Conservation (phyloP, 1,140 invertebrate genomes). For the Doryteuthis pealeii region DNA sequence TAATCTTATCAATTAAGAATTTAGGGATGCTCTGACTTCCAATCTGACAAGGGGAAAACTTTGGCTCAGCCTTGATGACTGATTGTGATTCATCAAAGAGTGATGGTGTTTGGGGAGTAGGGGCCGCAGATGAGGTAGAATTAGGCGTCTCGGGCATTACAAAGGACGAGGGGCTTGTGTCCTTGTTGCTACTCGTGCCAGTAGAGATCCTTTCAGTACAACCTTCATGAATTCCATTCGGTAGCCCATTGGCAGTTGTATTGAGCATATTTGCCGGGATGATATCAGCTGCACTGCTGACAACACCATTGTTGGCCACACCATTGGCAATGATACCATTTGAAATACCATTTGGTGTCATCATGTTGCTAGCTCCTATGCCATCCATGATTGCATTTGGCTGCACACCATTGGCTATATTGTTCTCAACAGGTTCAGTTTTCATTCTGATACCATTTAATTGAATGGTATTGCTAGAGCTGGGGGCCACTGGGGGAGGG, state of each 20-base stretch:
- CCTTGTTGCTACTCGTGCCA: background rate
- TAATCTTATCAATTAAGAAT: background rate
- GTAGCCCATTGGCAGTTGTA: background rate
- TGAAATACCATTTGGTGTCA: conserved; percentile 10
- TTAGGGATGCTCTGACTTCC: background rate
- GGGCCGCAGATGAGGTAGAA: conserved; percentile 7
- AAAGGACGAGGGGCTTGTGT: background rate
- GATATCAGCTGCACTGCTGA: conserved; percentile 28
- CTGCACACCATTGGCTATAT: background rate
- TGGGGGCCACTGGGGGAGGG: background rate
- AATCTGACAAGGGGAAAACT: background rate
- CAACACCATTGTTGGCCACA: conserved; percentile 24
- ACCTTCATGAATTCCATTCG: background rate
- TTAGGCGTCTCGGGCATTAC: background rate
- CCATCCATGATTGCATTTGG: background rate
- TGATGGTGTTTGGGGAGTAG: conserved; percentile 1
- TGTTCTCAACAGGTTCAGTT: conserved; percentile 10
- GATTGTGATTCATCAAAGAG: background rate
- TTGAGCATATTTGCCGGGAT: background rate
- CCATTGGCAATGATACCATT: background rate
- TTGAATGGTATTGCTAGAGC: background rate
- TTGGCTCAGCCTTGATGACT: background rate
- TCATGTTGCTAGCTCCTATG: background rate
- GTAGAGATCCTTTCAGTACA: conserved; percentile 4
- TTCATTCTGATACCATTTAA: conserved; percentile 1